Percentiles rank a stretch among this genome's conserved stretches.
Conservation (phyloP, 1,140 invertebrate species). For the Drosophila insularis region DNA sequence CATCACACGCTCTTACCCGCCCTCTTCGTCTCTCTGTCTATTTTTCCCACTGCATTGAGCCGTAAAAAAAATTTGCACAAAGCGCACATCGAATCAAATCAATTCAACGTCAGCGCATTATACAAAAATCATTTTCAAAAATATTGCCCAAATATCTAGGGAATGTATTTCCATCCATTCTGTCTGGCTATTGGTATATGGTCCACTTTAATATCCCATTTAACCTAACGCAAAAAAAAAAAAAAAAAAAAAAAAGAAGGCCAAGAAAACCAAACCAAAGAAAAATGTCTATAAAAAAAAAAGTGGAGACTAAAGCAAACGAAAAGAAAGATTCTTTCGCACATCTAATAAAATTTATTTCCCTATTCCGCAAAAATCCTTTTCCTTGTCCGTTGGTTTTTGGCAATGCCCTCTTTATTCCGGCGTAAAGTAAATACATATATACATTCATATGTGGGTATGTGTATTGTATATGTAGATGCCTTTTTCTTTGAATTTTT, state of each 20-base stretch:
- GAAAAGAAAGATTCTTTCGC: slow-evolving; percentile 43
- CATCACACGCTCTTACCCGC: slow-evolving; percentile 30
- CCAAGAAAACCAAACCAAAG: slow-evolving; percentile 29
- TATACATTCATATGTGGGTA: not conserved
- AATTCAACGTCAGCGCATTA: slow-evolving; percentile 74
- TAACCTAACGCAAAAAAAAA: slow-evolving; percentile 35
- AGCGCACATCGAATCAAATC: slow-evolving; percentile 74
- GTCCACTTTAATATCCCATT: slow-evolving; percentile 71
- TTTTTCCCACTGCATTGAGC: slow-evolving; percentile 58
- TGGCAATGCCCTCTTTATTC: slow-evolving; percentile 17
- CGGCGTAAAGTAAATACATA: slow-evolving; percentile 20
- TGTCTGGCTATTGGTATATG: not conserved
- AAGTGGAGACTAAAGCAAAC: not conserved
- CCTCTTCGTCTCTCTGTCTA: not conserved
- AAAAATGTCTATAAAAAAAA: slow-evolving; percentile 9
- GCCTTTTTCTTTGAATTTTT: slow-evolving; percentile 15
- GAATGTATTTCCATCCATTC: not conserved
- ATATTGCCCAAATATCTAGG: not conserved
- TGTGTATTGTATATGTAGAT: not conserved
- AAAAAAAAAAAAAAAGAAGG: slow-evolving; percentile 27
- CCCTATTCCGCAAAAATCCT: slow-evolving; percentile 57
- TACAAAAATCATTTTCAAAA: slow-evolving; percentile 66
- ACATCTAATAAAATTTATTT: slow-evolving; percentile 61
- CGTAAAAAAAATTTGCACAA: slow-evolving; percentile 68
- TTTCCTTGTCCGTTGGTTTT: slow-evolving; percentile 18